phyloP scores from a whole-genome alignment of 2,888 invertebrate genomes.

The Tryphoninae sp. region DNA sequence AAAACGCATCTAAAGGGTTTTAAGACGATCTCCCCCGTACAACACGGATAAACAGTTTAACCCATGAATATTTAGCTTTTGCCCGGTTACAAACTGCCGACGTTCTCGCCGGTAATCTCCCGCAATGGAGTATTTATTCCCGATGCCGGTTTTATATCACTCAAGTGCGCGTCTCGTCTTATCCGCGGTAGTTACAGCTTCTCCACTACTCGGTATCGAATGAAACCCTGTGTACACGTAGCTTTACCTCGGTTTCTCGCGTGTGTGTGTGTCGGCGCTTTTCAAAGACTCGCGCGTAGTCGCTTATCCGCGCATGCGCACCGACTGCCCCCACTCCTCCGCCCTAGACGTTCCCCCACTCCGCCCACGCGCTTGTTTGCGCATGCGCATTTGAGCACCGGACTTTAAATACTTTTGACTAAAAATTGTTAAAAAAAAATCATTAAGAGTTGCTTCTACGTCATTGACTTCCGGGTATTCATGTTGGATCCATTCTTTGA shows the following conservation, averaged over 20 bases:
- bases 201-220: not conserved
- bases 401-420: not conserved
- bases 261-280: conserved; percentile 32
- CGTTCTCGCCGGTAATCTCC: conserved; percentile 67
- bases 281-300: conserved; percentile 24
- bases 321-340: too few species aligned
- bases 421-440: not conserved
- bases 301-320: not conserved
- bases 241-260: not conserved
- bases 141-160: conserved; percentile 77
- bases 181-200: not conserved
- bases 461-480: conserved; percentile 9
- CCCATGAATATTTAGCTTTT: conserved; percentile 76
- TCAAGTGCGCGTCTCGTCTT: conserved; percentile 62
- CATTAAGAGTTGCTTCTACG: not conserved
- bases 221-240: conserved; percentile 9
- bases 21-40: conserved; percentile 64
- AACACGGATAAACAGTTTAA: conserved; percentile 61
- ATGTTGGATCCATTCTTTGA: too few species aligned
- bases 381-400: not conserved
- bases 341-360: too few species aligned
- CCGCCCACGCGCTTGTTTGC: too few species aligned
- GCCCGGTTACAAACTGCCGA: conserved; percentile 34
- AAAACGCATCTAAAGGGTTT: not conserved
- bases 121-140: conserved; percentile 79